Evolutionary conservation across 2,113 vertebrate genomes (phyloP), one percentile per base, ranked within the genome.

Genomic region (Gallinago media): DNA sequence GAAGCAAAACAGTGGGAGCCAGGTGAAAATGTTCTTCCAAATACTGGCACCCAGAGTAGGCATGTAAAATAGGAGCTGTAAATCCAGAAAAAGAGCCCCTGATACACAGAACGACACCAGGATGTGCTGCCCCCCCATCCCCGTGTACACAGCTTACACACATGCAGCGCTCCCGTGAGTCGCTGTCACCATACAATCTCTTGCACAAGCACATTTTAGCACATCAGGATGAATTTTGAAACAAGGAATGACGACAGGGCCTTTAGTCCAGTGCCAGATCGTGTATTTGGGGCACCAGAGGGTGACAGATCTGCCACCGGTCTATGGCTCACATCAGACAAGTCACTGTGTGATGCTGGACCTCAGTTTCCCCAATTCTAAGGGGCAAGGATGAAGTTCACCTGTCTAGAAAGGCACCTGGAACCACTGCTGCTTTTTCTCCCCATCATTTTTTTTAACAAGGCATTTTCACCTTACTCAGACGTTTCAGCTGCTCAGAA

Each of bases 261-360:
- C 74, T 74, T 56, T 27, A 26, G 34, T 3, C 4, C 3, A 9
- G 67, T n/a, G 26, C 17, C 83, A 83, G 61, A 49, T n/a, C 78
- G 17, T 1, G 1, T 38, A 11, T 36, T 22, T 34, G 38, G 38
- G 54, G 25, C n/a, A 80, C 10, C 70, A 11, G 5, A 11, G 15
- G n/a, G 36, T 6, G 17, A 12, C 81, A 21, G 47, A 15, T 16
- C 29, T 85, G 65, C 49, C 80, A 49, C 42, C 1, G 1, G 27
- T 18, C 65, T 5, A 3, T 5, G 0, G 32, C 3, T 59, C 56
- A 26, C 1, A 2, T 9, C n/a, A 42, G 22, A n/a, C 1, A 1
- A 77, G 32, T 34, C 72, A 22, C 34, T 26, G 3, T 5, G 6
- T 7, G 16, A 8, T 0, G 0, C 0, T 31, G 32, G 21, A 38